Percentiles rank a stretch among this genome's conserved stretches.
phyloP scores from a whole-genome alignment of 1,140 invertebrate species.

The Streblospio benedicti region DNA sequence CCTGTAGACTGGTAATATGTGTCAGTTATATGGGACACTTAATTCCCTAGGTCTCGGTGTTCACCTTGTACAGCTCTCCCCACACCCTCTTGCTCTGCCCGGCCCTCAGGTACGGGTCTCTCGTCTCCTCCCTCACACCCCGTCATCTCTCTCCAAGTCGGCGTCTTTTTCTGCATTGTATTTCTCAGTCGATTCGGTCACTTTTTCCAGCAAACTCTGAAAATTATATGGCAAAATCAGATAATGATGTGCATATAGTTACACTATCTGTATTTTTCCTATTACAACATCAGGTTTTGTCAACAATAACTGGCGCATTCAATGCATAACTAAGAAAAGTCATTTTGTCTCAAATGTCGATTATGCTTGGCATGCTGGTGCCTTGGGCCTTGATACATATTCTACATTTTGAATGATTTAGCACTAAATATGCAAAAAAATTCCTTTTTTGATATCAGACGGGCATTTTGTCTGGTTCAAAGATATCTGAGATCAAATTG shows the following conservation, averaged over 20 bases:
- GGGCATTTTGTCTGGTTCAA: no score
- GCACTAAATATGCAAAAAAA: no score
- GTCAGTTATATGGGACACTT: no score
- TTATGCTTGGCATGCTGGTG: no score
- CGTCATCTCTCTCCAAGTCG: constrained; percentile 58
- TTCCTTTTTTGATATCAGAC: no score
- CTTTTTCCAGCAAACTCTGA: constrained; percentile 59
- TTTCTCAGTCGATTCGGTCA: constrained; percentile 59
- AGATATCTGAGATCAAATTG: no score
- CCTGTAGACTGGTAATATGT: no score
- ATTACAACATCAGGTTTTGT: neutral
- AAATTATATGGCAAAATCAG: neutral
- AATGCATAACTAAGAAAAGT: neutral
- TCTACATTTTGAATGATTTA: no score
- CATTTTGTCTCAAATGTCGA: neutral
- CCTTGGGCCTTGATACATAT: no score
- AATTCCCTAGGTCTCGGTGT: no score
- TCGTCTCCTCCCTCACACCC: constrained; percentile 38
- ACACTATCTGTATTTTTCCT: neutral
- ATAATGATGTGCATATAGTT: neutral
- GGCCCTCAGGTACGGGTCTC: constrained; percentile 50
- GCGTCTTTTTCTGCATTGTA: constrained; percentile 74
- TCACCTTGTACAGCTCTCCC: constrained; percentile 95
- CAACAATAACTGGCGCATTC: neutral
- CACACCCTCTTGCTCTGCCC: constrained; percentile 96